Evolutionary conservation across 2,113 vertebrate species (phyloP).

Genomic region (Bostrychus sinensis): DNA sequence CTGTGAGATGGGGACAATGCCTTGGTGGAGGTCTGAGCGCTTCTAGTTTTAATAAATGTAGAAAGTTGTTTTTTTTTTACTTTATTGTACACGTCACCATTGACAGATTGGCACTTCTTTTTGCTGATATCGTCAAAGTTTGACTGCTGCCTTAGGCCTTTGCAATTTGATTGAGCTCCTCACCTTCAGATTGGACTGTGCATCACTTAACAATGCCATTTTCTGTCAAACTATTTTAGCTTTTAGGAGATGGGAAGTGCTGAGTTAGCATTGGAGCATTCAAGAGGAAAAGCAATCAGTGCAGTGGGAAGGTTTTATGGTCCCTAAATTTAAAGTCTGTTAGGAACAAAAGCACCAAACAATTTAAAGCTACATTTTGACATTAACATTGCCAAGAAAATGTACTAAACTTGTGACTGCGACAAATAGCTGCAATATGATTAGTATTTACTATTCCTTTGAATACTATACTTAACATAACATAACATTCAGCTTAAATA

Average conservation of each 20-base stretch:
- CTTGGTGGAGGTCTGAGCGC: not conserved
- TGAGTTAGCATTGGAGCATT: slow-evolving; percentile 33
- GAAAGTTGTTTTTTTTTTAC: not conserved
- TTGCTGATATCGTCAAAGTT: slow-evolving; percentile 1
- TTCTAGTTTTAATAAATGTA: not conserved
- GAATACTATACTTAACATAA: no score
- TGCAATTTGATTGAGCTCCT: slow-evolving; percentile 30
- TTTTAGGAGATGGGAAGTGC: slow-evolving; percentile 36
- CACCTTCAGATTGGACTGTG: slow-evolving; percentile 16
- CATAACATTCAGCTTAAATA: no score
- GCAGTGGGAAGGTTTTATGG: slow-evolving; percentile 7
- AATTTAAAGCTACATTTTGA: not conserved
- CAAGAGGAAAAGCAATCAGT: slow-evolving; percentile 10
- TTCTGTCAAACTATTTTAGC: slow-evolving; percentile 46
- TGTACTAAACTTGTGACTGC: not conserved
- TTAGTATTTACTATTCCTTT: not conserved
- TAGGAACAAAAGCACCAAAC: slow-evolving; percentile 9
- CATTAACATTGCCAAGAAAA: not conserved
- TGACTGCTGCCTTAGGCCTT: slow-evolving; percentile 26
- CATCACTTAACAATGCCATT: slow-evolving; percentile 18
- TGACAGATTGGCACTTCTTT: slow-evolving; percentile 24
- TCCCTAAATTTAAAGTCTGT: not conserved
- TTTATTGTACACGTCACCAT: not conserved
- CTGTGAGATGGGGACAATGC: not conserved
- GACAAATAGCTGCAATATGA: slow-evolving; percentile 7